Evolutionary conservation across 2,113 vertebrate species (phyloP).

Genomic region (Plectropomus leopardus): DNA sequence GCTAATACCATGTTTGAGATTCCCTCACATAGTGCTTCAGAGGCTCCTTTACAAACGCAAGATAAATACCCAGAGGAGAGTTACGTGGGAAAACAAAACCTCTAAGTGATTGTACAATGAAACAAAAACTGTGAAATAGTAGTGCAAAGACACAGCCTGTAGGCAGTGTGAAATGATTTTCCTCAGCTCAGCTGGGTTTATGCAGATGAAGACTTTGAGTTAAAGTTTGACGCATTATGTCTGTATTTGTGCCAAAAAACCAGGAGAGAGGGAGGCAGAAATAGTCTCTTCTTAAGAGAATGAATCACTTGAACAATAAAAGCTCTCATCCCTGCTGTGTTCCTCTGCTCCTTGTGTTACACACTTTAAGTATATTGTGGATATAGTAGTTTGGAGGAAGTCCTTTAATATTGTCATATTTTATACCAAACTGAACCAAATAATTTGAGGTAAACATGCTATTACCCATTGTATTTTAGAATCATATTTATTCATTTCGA

Average conservation of each 20-base stretch:
- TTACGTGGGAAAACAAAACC: not conserved
- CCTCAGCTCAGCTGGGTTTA: constrained; percentile 41
- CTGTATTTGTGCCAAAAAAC: constrained; percentile 55
- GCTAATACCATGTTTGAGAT: not conserved
- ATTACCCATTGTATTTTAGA: not conserved
- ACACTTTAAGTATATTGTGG: not conserved
- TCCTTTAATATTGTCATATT: not conserved
- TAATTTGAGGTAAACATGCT: not conserved
- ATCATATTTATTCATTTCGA: not conserved
- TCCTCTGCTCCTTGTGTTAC: constrained; percentile 5
- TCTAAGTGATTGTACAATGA: constrained; percentile 2
- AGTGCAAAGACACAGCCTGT: constrained; percentile 21
- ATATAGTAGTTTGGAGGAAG: not conserved
- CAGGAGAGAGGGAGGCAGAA: constrained; percentile 34
- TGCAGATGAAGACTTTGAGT: constrained; percentile 51
- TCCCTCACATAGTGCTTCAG: constrained; percentile 10
- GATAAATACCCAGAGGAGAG: constrained; percentile 6
- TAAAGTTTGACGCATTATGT: constrained; percentile 60
- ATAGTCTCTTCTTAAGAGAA: constrained; percentile 40
- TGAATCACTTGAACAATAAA: constrained; percentile 45
- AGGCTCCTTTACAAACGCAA: not conserved
- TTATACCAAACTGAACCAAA: not conserved
- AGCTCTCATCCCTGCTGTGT: constrained; percentile 21
- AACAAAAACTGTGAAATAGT: constrained; percentile 13
- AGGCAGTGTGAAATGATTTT: constrained; percentile 47